phyloP scores from a whole-genome alignment of 2,888 invertebrate genomes.

The Chrysina gloriosa region DNA sequence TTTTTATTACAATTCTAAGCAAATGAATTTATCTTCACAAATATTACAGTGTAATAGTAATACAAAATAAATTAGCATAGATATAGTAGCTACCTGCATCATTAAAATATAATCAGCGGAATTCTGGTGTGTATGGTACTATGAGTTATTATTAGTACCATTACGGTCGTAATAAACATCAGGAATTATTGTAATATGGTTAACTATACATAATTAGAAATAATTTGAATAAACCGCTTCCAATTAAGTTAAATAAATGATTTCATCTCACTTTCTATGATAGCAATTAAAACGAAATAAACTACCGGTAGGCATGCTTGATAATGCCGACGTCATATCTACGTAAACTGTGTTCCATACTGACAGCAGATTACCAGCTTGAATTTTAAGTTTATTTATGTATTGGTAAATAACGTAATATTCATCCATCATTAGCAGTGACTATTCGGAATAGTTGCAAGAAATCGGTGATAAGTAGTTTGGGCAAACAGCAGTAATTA shows the following conservation, averaged over 20 bases:
- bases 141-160: constrained; percentile 18
- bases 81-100: not conserved
- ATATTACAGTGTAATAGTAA: too few species aligned
- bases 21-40: too few species aligned
- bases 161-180: constrained; percentile 4
- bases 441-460: too few species aligned
- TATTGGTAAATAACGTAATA: too few species aligned
- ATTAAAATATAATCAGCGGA: constrained; percentile 26
- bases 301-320: not conserved
- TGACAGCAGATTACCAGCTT: too few species aligned
- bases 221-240: constrained; percentile 31
- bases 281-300: constrained; percentile 27
- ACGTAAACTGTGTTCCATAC: too few species aligned
- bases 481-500: too few species aligned
- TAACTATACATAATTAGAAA: constrained; percentile 18
- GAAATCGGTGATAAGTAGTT: too few species aligned
- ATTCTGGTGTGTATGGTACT: constrained; percentile 2
- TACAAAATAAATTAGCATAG: constrained; percentile 26
- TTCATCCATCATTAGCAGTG: too few species aligned
- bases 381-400: too few species aligned
- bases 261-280: constrained; percentile 11
- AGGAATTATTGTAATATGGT: constrained; percentile 16
- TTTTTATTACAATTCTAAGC: too few species aligned
- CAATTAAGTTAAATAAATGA: constrained; percentile 28
- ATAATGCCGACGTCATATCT: too few species aligned